Evolutionary conservation across 2,888 invertebrate genomes (phyloP).

Genomic region (Dolichopus griseipennis): DNA sequence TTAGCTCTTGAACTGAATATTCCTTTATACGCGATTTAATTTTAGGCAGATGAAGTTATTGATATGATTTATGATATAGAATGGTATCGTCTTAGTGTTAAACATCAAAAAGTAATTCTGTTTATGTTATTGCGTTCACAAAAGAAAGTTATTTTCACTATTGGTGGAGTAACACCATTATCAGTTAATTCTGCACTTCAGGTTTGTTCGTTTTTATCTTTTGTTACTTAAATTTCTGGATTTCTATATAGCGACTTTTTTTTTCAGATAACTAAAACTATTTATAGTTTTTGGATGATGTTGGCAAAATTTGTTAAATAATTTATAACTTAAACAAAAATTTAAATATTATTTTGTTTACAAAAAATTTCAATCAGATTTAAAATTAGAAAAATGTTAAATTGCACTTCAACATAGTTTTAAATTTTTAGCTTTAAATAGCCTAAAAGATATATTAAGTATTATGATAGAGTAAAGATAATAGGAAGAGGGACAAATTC

Average conservation of each 20-base stretch:
- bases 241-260: background rate
- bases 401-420: too few relatives aligned
- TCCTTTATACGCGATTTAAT: too few relatives aligned
- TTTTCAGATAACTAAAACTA: conserved; percentile 10
- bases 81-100: background rate
- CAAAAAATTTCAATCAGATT: too few relatives aligned
- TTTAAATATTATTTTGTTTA: too few relatives aligned
- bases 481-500: too few relatives aligned
- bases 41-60: background rate
- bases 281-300: conserved; percentile 12
- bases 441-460: too few relatives aligned
- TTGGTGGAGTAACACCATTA: conserved; percentile 8
- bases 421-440: too few relatives aligned
- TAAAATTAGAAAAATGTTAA: too few relatives aligned
- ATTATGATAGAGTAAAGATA: too few relatives aligned
- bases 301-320: background rate
- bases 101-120: background rate
- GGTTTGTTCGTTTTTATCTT: background rate
- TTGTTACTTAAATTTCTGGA: too few relatives aligned
- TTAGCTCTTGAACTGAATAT: background rate
- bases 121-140: conserved; percentile 5
- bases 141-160: background rate
- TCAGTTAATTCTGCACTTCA: conserved; percentile 11
- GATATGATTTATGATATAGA: conserved; percentile 5
- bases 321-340: background rate